These are phyloP conservation scores for Montipora efflorescens DNA, from an alignment of 64 coral and sea anemone genomes.

Conservation along the genomic window DNA sequence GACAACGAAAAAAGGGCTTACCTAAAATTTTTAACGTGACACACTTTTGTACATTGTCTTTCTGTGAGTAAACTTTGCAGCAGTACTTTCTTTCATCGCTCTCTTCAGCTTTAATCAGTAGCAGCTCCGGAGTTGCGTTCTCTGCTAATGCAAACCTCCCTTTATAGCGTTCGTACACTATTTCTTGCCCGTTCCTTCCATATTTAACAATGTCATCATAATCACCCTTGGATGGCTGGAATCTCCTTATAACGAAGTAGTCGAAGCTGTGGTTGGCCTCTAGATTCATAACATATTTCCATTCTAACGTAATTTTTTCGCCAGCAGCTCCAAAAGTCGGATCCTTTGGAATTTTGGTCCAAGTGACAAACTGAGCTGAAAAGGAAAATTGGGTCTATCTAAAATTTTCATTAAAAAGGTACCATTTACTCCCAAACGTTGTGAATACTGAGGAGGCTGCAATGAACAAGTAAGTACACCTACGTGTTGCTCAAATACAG, in stretches of 20 bases:
- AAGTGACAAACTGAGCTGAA: background rate
- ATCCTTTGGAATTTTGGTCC: background rate
- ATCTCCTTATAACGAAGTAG: background rate
- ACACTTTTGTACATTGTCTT: background rate
- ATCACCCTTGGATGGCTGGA: background rate
- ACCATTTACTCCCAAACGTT: no score
- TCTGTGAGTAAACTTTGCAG: background rate
- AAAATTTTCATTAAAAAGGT: no score
- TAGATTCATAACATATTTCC: background rate
- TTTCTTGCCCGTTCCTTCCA: background rate
- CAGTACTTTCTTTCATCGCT: background rate
- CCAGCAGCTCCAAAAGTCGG: background rate
- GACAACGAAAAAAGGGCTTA: background rate
- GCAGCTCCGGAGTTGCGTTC: background rate
- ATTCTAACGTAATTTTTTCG: background rate
- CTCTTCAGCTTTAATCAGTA: background rate
- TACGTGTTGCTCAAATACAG: no score
- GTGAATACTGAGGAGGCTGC: no score
- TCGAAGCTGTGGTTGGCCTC: background rate
- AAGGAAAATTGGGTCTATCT: background rate
- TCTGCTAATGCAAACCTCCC: background rate
- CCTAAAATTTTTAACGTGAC: constrained; percentile 12
- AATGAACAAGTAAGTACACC: no score
- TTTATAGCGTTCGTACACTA: background rate
- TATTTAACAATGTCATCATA: background rate